Evolutionary conservation across 2,113 vertebrate species (phyloP), one percentile per base, ranked within the genome.

Genomic region (Colossoma macropomum): DNA sequence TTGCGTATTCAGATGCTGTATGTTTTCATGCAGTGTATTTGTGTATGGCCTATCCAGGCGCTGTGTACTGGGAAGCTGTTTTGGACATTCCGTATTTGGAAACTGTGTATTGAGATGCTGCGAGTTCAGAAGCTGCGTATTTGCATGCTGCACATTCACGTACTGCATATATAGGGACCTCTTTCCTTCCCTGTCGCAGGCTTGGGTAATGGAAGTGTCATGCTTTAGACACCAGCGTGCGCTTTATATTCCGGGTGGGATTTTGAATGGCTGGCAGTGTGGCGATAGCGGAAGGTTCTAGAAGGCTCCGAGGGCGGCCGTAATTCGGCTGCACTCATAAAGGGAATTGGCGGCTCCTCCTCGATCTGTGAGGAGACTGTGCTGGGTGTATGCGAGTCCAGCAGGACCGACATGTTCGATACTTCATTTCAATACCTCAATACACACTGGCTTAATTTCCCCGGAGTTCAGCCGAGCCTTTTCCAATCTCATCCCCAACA

Each of bases 381-480:
- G 77, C 50, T 79, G 59, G 48, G 25, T 62, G 56, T 59, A 54
- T 19, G 81, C 60, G 54, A 80, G 27, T 52, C 60, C 54, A 41
- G 66, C 70, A 60, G 48, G 45, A 38, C 65, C 84, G 72, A 59
- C 77, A 66, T 88, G 77, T 73, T 89, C 81, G 27, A 30, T 87
- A 81, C 85, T 89, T 89, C 75, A 86, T 78, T 84, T 83, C 86
- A 87, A 85, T 92, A 87, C 87, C 60, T 89, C 80, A 48, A 70
- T 81, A 80, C 90, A 72, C 79, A 80, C 85, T 60, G 81, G 66
- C 77, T 82, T 88, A 85, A 89, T 91, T 91, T 90, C 92, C 88
- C 89, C 30, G 74, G 86, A 88, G 89, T 84, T 68, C 81, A 73
- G 32, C 38, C 48, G 38, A 82, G 75, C 70, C 85, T 71, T 81